These are phyloP conservation scores for Salvelinus sp. DNA, from an alignment of 2,113 vertebrate species.

Conservation along the genomic window DNA sequence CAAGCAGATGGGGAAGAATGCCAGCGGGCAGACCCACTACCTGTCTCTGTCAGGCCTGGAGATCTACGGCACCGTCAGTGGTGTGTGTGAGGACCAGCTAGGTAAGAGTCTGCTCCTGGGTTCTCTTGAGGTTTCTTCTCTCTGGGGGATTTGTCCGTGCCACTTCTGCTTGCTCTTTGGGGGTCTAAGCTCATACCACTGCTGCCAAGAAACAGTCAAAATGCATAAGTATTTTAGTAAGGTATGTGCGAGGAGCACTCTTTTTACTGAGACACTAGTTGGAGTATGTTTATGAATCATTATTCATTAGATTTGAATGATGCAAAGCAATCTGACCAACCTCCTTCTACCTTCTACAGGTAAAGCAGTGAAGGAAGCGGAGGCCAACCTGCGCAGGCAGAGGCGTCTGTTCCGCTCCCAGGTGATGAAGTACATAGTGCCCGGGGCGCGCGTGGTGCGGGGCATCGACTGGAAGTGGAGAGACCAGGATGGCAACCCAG, in stretches of 20 bases:
- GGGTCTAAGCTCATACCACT: no score
- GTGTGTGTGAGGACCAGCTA: slow-evolving; percentile 96
- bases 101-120: slow-evolving; percentile 73
- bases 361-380: slow-evolving; percentile 98
- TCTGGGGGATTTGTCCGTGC: neutral
- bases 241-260: no score
- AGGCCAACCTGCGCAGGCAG: slow-evolving; percentile 94
- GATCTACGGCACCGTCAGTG: slow-evolving; percentile 93
- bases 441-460: slow-evolving; percentile 92
- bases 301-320: no score
- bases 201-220: no score
- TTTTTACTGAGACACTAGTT: no score
- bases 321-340: no score
- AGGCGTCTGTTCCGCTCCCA: slow-evolving; percentile 94
- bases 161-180: neutral
- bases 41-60: slow-evolving; percentile 96
- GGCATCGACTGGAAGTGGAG: slow-evolving; percentile 99
- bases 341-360: slow-evolving; percentile 67
- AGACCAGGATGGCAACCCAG: slow-evolving; percentile 94
- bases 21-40: slow-evolving; percentile 98
- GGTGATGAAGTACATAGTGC: slow-evolving; percentile 97
- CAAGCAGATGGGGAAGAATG: slow-evolving; percentile 98
- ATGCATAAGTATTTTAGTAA: no score
- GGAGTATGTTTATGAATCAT: no score
- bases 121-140: no score